These are phyloP conservation scores for Choloepus didactylus DNA, from an alignment of 2,797 vertebrate genomes.

Conservation along the genomic window DNA sequence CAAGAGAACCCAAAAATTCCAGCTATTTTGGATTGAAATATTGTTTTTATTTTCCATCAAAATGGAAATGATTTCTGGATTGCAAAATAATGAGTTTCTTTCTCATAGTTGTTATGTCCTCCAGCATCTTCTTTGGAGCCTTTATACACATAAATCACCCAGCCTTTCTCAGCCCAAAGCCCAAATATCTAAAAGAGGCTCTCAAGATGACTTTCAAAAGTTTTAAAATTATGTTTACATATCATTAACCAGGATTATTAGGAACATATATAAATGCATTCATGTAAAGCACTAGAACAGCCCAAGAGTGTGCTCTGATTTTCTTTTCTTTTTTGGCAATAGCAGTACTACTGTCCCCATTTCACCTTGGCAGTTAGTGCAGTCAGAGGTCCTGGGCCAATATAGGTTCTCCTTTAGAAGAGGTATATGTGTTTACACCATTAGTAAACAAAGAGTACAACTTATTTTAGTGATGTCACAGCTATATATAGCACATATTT, in stretches of 20 bases:
- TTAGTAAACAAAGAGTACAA: too few relatives aligned
- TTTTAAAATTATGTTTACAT: too few relatives aligned
- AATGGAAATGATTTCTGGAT: not conserved
- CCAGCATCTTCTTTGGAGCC: not conserved
- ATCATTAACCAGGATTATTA: too few relatives aligned
- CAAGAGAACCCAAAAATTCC: not conserved
- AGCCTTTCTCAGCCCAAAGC: not conserved
- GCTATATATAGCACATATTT: rapidly evolving
- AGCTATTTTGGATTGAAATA: not conserved
- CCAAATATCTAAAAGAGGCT: not conserved
- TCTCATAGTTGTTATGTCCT: not conserved
- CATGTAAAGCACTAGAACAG: not conserved
- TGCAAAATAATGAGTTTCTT: not conserved
- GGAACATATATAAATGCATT: not conserved
- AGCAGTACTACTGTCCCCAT: not conserved
- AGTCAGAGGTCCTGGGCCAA: too few relatives aligned
- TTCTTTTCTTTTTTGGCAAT: not conserved
- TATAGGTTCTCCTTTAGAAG: not conserved
- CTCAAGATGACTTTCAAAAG: not conserved
- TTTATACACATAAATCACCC: not conserved
- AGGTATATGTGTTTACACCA: rapidly evolving
- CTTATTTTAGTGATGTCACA: not conserved
- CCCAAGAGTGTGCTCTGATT: not conserved
- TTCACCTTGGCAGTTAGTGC: too few relatives aligned
- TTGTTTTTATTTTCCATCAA: not conserved